These are phyloP conservation scores for Larimichthys crocea DNA, from an alignment of 2,113 vertebrate species.

Conservation along the genomic window DNA sequence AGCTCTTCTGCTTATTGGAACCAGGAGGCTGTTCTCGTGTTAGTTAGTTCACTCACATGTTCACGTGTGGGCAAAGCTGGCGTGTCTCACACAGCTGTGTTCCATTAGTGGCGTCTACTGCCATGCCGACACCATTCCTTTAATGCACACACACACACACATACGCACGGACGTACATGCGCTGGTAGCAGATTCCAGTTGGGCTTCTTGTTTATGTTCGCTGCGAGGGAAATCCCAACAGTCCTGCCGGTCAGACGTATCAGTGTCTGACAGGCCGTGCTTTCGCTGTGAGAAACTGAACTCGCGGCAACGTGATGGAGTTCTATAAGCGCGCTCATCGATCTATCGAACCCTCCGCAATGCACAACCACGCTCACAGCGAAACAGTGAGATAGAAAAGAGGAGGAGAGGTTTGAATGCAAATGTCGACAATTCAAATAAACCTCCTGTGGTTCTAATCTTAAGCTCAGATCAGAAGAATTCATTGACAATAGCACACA, in stretches of 20 bases:
- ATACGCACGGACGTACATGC: conserved; percentile 21
- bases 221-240: conserved; percentile 48
- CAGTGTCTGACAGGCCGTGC: conserved; percentile 22
- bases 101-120: conserved; percentile 79
- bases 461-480: conserved; percentile 48
- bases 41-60: conserved; percentile 59
- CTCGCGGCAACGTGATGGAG: not conserved
- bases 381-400: conserved; percentile 2
- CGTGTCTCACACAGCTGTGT: conserved; percentile 77
- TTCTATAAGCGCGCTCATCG: not conserved
- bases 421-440: conserved; percentile 61
- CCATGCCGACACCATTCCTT: conserved; percentile 62
- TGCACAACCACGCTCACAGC: not conserved
- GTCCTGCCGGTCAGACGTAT: conserved; percentile 16
- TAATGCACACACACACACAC: not conserved
- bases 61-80: conserved; percentile 73
- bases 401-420: conserved; percentile 38
- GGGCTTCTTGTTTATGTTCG: conserved; percentile 60
- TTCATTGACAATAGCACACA: conserved; percentile 61
- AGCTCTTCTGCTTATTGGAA: conserved; percentile 75
- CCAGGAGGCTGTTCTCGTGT: conserved; percentile 59
- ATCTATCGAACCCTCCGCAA: not conserved
- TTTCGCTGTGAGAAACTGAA: conserved; percentile 41
- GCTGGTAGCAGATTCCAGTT: conserved; percentile 48
- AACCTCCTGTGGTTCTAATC: conserved; percentile 56